Percentiles rank a stretch among this genome's conserved stretches.
Conservation (phyloP, 2,113 vertebrate species). For the Cyphomyrus plagiostoma region DNA sequence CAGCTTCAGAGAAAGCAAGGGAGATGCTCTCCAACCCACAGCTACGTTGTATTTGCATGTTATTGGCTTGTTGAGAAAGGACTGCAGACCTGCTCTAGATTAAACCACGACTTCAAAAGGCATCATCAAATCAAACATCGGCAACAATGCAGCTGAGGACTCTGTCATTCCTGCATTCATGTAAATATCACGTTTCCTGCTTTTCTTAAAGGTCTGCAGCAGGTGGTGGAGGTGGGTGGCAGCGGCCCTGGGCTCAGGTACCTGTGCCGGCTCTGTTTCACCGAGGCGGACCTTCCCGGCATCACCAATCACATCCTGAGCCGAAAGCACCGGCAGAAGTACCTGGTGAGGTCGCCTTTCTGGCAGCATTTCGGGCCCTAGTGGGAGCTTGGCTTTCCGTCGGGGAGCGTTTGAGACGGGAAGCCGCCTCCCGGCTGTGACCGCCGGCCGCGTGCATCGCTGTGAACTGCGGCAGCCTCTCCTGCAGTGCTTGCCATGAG, state of each 20-base stretch:
- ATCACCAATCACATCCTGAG: slow-evolving; percentile 59
- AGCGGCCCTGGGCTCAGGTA: slow-evolving; percentile 38
- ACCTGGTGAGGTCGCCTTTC: slow-evolving; percentile 49
- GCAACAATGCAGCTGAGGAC: not conserved
- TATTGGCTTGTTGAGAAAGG: not conserved
- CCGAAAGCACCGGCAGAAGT: slow-evolving; percentile 64
- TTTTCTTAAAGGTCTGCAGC: slow-evolving; percentile 47
- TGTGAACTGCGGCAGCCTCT: not conserved
- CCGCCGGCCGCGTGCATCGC: not conserved
- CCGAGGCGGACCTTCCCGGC: slow-evolving; percentile 38
- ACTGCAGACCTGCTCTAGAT: not conserved
- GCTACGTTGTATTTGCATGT: not conserved
- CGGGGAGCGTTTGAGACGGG: not conserved
- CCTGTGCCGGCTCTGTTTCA: slow-evolving; percentile 49
- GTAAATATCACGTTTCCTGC: not conserved
- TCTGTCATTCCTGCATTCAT: not conserved
- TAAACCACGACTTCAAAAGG: not conserved
- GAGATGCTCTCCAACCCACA: not conserved
- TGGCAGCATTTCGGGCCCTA: not conserved
- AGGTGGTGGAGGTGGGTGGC: slow-evolving; percentile 42
- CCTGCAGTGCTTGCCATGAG: not conserved
- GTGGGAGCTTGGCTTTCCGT: not conserved
- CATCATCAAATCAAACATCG: not conserved
- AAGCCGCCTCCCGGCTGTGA: not conserved
- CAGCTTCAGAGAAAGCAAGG: not conserved